Evolutionary conservation across 1,140 invertebrate species (phyloP).

Genomic region (Hyposmocoma kahamanoa): DNA sequence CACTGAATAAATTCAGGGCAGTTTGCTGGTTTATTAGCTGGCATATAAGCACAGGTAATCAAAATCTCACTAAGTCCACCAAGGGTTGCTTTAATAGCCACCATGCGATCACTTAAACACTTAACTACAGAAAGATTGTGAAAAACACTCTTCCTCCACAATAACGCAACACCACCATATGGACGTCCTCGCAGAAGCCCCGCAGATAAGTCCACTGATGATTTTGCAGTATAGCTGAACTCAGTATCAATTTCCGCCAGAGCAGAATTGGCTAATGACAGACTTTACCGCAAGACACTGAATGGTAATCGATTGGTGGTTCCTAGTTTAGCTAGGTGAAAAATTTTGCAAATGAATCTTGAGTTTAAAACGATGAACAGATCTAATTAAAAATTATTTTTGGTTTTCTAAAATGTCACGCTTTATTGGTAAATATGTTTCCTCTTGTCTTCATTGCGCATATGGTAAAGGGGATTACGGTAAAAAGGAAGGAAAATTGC

Average conservation of each 20-base stretch:
- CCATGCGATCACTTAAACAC: background rate
- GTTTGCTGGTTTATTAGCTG: background rate
- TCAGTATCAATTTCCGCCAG: background rate
- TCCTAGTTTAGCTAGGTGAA: background rate
- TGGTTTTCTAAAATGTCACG: conserved; percentile 2
- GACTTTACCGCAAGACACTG: background rate
- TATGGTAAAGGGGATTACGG: conserved; percentile 5
- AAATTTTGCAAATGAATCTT: conserved; percentile 2
- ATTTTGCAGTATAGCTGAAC: background rate
- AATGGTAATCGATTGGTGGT: background rate
- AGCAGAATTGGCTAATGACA: background rate
- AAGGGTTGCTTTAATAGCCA: background rate
- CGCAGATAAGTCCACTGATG: background rate
- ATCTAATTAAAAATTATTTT: background rate
- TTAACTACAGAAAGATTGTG: background rate
- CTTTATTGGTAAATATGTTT: background rate
- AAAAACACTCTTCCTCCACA: background rate
- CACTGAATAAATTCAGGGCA: background rate
- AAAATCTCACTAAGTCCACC: background rate
- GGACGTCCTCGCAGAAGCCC: background rate
- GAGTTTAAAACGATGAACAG: background rate
- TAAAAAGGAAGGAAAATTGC: conserved; percentile 23
- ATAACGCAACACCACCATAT: background rate
- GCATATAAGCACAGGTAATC: background rate
- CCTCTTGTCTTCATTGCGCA: background rate